A percentile compares a stretch with the other conserved stretches of the same genome.
Conservation (phyloP, 2,888 invertebrate genomes). For the Athripsodes cinereus region DNA sequence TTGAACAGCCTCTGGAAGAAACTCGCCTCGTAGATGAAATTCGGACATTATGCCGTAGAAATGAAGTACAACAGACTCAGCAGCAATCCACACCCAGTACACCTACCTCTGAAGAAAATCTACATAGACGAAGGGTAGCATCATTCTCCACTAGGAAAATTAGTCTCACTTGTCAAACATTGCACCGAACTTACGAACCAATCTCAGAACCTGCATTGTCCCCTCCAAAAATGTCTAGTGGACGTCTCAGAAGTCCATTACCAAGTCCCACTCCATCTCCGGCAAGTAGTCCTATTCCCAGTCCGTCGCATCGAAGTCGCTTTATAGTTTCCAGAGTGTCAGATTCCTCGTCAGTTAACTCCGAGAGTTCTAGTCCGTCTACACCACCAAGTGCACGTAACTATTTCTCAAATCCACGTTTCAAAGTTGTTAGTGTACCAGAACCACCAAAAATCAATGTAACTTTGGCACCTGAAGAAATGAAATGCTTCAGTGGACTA, state of each 20-base stretch:
- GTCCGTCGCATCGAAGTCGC: constrained; percentile 39
- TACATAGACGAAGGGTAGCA: constrained; percentile 16
- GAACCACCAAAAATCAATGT: constrained; percentile 28
- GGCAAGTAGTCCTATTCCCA: constrained; percentile 62
- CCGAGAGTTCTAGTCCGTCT: constrained; percentile 36
- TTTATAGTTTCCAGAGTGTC: constrained; percentile 43
- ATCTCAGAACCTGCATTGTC: constrained; percentile 29
- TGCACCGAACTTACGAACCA: constrained; percentile 28
- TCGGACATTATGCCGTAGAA: constrained; percentile 53
- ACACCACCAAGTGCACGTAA: constrained; percentile 35
- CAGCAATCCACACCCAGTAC: background rate
- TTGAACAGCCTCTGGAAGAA: constrained; percentile 26
- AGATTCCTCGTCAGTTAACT: constrained; percentile 35
- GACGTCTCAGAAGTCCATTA: constrained; percentile 59
- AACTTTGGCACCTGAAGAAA: constrained; percentile 33
- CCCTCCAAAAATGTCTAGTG: constrained; percentile 30
- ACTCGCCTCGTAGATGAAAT: constrained; percentile 51
- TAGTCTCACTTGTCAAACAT: constrained; percentile 64
- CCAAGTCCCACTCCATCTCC: constrained; percentile 60
- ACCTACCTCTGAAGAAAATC: constrained; percentile 16
- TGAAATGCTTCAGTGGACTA: background rate
- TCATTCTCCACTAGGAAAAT: constrained; percentile 53
- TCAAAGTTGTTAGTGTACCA: constrained; percentile 46
- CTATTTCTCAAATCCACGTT: constrained; percentile 39
- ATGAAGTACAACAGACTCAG: constrained; percentile 42